Evolutionary conservation across 2,888 invertebrate genomes (phyloP), one percentile per base, ranked within the genome.

Genomic region (Cryptophagus acutangulus): DNA sequence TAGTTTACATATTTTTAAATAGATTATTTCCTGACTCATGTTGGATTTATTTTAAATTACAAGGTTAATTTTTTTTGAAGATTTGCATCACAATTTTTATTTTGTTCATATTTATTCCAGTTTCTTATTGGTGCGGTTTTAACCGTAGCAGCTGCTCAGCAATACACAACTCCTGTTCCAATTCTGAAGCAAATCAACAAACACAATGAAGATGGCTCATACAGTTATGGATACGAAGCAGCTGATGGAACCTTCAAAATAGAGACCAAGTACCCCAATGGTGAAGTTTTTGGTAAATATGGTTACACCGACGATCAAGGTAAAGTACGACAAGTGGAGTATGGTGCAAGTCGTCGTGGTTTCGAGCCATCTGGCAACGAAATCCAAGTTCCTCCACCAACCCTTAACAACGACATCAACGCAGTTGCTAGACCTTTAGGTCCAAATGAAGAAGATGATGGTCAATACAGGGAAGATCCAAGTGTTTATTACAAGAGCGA

Each of bases 241-340:
- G 90, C 87, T 0, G 90, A 91, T 60, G 88, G 87, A 6, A 81
- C 84, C 34, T 89, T 85, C 72, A 89, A 89, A 71, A 88, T 90
- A 47, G 90, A 90, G 66, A 88, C 89, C 1, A 90, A 89, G 67
- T 85, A 86, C 57, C 76, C 85, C 0, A 82, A 77, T 31, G 90
- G 90, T 0, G 88, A 89, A 58, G 87, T 90, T 0, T 84, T 81
- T 36, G 91, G 91, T 43, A 91, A 90, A 65, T 91, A 90, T 59
- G 91, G 91, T n/a, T 91, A 89, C 64, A 76, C 88, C 1, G 90
- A 90, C 53, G 87, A 84, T 57, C 72, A 71, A 15, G 91, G 91
- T 0, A 79, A 78, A 55, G 58, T 78, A 14, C 75, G 89, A 39
- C 87, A 89, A 68, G 79, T 90, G 14, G 87, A 90, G 48, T 92